Base-by-base conservation (phyloP, 2,797 vertebrate species). In the Sebastes umbrosus region DNA sequence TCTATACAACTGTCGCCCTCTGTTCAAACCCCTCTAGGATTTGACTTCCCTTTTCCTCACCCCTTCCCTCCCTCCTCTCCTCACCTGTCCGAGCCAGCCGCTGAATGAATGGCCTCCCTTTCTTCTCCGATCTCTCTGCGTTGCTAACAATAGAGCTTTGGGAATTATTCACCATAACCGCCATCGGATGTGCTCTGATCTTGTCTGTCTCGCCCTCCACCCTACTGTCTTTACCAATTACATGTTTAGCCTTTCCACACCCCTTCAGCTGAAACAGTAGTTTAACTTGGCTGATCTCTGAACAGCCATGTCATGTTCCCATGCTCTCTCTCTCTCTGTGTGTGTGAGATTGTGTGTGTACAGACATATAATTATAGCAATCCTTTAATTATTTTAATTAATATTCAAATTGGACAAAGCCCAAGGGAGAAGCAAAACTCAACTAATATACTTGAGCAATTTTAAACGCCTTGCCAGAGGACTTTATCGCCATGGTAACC, bases 1-100 rank as follows among this genome's bases (percentile, higher is more conserved):
- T 81, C 83, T 81, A 46, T 46, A 88, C 94, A 95, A 95, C 93
- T 94, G 92, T 93, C 52, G 85, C 88, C 84, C 90, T 81, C 88
- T 84, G 87, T 92, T 92, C 84, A 84, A 90, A 69, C 65, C 69
- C 31, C 83, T 86, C 66, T n/a, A 63, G 84, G 76, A 81, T 90
- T 90, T 79, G 27, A 77, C 73, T 88, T 85, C 79, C 70, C 85
- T 71, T 84, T 80, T 66, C 36, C 69, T 70, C 69, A 32, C 64
- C 63, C 54, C n/a, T 11, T 52, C 65, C 24, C 80, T 77, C 54
- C 31, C 63, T 69, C 62, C 71, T 52, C 75, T 75, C 82, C 71
- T 82, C 88, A 89, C 79, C 89, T 87, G 87, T 87, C 66, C 63
- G 29, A 62, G 52, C 81, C 74, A 76, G 75, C 69, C 66, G 39